phyloP scores from a whole-genome alignment of 2,888 invertebrate genomes.

The Heterodera filipjevi region DNA sequence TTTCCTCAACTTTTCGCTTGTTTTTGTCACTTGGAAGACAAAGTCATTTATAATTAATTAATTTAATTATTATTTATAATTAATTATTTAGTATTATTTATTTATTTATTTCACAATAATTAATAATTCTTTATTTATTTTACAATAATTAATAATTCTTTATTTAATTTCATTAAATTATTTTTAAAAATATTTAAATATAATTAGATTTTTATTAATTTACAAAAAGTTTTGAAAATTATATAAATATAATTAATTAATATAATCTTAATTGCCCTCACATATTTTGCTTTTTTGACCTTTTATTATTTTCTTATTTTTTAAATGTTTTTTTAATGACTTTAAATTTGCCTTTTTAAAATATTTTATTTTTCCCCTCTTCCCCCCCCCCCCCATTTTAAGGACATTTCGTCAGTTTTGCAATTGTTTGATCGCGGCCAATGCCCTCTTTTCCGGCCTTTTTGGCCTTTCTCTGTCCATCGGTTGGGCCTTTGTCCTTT shows the following conservation, averaged over 20 bases:
- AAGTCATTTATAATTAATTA: slow-evolving; percentile 6
- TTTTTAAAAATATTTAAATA: no score
- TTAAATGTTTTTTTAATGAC: no score
- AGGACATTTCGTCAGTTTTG: not conserved
- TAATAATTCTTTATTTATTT: no score
- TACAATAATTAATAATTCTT: not conserved
- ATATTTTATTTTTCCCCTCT: not conserved
- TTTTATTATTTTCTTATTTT: not conserved
- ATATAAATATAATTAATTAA: no score
- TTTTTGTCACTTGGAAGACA: slow-evolving; percentile 4
- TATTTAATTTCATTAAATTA: not conserved
- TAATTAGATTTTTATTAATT: no score
- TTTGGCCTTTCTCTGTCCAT: slow-evolving; percentile 12
- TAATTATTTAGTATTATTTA: no score
- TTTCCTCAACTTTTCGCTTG: not conserved
- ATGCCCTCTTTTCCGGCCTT: slow-evolving; percentile 13
- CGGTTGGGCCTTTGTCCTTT: not conserved
- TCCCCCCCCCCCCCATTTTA: not conserved
- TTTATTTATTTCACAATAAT: not conserved
- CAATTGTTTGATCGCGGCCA: slow-evolving; percentile 18
- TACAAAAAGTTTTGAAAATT: no score
- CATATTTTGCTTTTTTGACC: not conserved
- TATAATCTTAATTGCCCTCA: no score
- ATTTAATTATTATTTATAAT: no score
- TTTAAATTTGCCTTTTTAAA: no score